Evolutionary conservation across 2,888 invertebrate genomes (phyloP).

Genomic region (Cheilosia soror): DNA sequence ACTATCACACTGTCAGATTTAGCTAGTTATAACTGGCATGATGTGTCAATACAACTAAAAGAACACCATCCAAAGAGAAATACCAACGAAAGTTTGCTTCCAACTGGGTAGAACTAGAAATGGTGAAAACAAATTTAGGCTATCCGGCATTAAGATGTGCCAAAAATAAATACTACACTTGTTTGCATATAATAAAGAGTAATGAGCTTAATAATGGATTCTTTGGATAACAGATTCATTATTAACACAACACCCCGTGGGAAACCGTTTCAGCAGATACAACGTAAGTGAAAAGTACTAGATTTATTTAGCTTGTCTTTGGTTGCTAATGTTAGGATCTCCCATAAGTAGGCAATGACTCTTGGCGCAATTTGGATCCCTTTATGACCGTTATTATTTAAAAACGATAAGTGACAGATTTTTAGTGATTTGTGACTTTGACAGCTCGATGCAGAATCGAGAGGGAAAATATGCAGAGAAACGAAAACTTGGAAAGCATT

Average conservation of each 20-base stretch:
- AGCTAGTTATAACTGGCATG: not conserved
- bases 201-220: constrained; percentile 13
- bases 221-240: constrained; percentile 12
- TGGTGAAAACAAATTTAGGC: not conserved
- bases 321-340: not conserved
- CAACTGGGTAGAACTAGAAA: constrained; percentile 12
- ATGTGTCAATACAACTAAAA: not conserved
- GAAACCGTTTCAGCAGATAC: not conserved
- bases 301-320: not conserved
- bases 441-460: no score
- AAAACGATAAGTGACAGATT: no score
- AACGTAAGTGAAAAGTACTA: not conserved
- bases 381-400: no score
- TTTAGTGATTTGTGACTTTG: no score
- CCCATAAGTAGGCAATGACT: not conserved
- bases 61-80: not conserved
- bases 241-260: not conserved
- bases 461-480: no score
- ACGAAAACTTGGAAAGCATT: no score
- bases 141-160: no score
- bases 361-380: not conserved
- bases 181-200: not conserved
- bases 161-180: not conserved
- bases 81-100: not conserved
- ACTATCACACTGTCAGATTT: no score